Base-by-base conservation (phyloP, 2,113 vertebrate genomes). In the Peromyscus maniculatus region DNA sequence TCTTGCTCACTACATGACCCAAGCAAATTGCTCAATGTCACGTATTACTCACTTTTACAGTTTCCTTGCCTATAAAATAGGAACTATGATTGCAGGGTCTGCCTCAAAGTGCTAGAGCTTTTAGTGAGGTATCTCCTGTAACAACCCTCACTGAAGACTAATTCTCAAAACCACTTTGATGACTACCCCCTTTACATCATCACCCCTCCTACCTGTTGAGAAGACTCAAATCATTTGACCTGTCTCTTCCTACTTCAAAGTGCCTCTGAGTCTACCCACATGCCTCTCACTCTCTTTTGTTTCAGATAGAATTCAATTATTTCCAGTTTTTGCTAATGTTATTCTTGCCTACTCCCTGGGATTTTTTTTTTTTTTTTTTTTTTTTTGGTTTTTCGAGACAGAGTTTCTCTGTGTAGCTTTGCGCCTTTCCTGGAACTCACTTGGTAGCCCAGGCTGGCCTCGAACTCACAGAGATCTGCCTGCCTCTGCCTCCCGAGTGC, bases 61-160 rank as follows among this genome's bases (percentile, higher is more conserved):
- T 78, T 95, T 90, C 69, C 28, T 52, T 17, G 0, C 33, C 5
- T 88, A 59, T 64, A 97, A 98, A 97, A 95, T 75, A 2, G 10
- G 28, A 69, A 39, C 22, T 88, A 59, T 49, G 1, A 64, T 86
- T 46, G 2, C 74, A 39, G 24, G 59, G 33, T 86, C 64, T 72
- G 55, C 26, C 19, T 97, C 87, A 64, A 43, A 64, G 78, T 3
- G n/a, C 36, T 89, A 12, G 94, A 49, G 21, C 71, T 88, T 55
- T 87, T 36, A 21, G 10, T 16, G 17, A 84, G 16, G 16, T n/a
- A 74, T 79, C 62, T 93, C 26, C 52, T 39, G 33, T 33, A 79
- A 89, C 43, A 74, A 59, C 75, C n/a, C 21, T 87, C 33, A 52
- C 49, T 71, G 74, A 71, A 69, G 46, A 31, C 72, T 26, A 36